phyloP scores from a whole-genome alignment of 2,888 invertebrate genomes.

The Arge pagana region DNA sequence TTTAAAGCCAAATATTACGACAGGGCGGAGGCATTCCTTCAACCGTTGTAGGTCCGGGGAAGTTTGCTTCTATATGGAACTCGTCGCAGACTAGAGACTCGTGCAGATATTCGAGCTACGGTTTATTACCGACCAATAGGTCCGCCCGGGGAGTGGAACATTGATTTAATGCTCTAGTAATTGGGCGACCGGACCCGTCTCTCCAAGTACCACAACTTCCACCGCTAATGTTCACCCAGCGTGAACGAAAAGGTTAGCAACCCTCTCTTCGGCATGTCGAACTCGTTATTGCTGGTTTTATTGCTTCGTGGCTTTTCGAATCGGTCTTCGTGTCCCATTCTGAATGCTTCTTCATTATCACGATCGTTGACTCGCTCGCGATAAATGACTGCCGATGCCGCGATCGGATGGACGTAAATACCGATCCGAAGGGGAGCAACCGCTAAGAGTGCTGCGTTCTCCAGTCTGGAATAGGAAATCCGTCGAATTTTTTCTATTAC shows the following conservation, averaged over 20 bases:
- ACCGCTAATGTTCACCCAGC: conserved; percentile 16
- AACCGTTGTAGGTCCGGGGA: conserved; percentile 16
- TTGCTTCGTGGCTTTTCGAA: conserved; percentile 36
- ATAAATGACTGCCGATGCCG: no score
- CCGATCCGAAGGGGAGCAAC: no score
- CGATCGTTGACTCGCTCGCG: no score
- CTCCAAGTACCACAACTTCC: conserved; percentile 43
- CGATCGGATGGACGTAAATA: no score
- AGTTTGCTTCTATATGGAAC: background rate
- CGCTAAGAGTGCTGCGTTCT: no score
- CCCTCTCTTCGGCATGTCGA: conserved; percentile 21
- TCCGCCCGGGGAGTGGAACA: conserved; percentile 44
- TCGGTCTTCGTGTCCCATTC: no score
- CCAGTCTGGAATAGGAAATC: no score
- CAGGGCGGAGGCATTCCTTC: conserved; percentile 54
- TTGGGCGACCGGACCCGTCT: conserved; percentile 56
- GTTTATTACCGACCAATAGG: conserved; percentile 52
- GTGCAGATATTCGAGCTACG: conserved; percentile 32
- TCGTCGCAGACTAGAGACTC: conserved; percentile 29
- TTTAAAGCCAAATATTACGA: conserved; percentile 59
- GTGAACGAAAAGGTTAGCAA: conserved; percentile 9
- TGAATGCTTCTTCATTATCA: no score
- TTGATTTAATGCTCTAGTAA: conserved; percentile 58
- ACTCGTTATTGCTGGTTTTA: conserved; percentile 51
- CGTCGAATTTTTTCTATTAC: no score